phyloP scores from a whole-genome alignment of 2,888 invertebrate species.

The Trachelus iudaicus region DNA sequence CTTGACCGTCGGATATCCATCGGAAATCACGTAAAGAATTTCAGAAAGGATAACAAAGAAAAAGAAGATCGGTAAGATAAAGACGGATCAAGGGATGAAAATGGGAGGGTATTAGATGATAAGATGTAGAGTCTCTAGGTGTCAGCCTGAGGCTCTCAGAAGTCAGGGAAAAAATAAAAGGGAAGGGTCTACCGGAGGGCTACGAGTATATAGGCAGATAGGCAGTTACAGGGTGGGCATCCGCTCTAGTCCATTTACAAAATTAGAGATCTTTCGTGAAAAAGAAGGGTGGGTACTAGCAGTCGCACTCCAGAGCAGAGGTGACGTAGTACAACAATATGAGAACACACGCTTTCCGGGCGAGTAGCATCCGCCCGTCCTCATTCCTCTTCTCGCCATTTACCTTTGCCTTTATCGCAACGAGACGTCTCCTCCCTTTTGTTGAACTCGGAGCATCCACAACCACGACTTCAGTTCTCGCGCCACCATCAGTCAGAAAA shows the following conservation, averaged over 20 bases:
- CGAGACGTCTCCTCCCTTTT: background rate
- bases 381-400: constrained; percentile 10
- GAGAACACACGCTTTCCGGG: background rate
- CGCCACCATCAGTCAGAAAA: constrained; percentile 24
- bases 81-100: background rate
- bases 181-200: background rate
- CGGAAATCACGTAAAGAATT: background rate
- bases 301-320: constrained; percentile 33
- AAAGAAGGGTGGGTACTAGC: constrained; percentile 24
- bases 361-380: constrained; percentile 2
- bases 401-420: background rate
- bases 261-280: constrained; percentile 42
- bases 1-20: background rate
- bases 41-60: background rate
- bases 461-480: background rate
- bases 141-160: background rate
- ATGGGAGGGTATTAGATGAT: background rate
- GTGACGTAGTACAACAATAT: constrained; percentile 33
- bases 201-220: background rate
- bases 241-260: constrained; percentile 41
- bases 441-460: background rate
- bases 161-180: background rate
- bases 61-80: background rate
- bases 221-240: background rate
- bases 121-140: background rate